Evolutionary conservation across 92 coral and sea anemone species (phyloP), one percentile per base, ranked within the genome.

Genomic region (Parazoanthus atlanticus): DNA sequence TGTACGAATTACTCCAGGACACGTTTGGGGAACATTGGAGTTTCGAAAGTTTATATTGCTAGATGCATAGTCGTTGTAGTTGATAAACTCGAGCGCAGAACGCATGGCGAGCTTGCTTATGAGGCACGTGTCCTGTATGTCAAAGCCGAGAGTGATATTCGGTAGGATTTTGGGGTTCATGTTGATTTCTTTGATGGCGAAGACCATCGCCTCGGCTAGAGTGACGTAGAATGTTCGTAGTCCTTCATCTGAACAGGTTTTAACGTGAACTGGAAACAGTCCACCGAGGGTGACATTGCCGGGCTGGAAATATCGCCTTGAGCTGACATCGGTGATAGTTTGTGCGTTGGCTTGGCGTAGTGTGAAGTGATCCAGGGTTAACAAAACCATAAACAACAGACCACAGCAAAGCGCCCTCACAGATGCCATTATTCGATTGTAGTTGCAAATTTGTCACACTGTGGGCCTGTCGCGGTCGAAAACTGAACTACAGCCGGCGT

Each of bases 241-340:
- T 0, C 74, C 77, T 43, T 76, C 86, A 43, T 43, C 79, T 25
- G 75, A 52, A 70, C 91, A 79, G 17, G 93, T 86, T 15, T 81
- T 33, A 17, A 92, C 91, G 76, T 96, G 99, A 19, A 96, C 94
- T 3, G 99, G 99, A 43, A 96, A 96, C 16, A 96, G 80, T 0
- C 99, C 99, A 32, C 94, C 96, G 86, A 96, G 86, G 9, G 94
- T 90, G n/a, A 96, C 88, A 58, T 92, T 79, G 12, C 99, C 99
- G 5, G 82, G 19, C 87, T 91, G 86, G 91, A 58, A 85, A 56
- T 81, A 86, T 61, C 82, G 90, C 56, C 94, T 88, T 29, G 34
- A 34, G 38, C 34, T 70, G 26, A 84, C 70, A 41, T 32, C 77
- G 15, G 78, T 83, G 76, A 87, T 82, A 8, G 54, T 26, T 43